Conservation (phyloP, 2,797 vertebrate genomes). For the Lutjanus campechanus region DNA sequence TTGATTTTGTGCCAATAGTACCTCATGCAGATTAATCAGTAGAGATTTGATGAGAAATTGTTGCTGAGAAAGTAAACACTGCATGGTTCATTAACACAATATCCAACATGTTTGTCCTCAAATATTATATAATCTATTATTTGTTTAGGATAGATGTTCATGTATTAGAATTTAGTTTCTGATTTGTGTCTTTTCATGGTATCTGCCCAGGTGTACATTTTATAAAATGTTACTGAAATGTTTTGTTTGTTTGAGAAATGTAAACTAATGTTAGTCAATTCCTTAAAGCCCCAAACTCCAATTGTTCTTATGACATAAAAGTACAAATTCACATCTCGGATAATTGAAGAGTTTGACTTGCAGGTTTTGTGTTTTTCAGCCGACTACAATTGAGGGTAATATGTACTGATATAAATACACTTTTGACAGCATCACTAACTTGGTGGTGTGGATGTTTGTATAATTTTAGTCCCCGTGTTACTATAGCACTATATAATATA, state of each 20-base stretch:
- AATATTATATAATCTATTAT: not conserved
- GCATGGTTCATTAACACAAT: not conserved
- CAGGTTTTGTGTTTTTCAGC: not conserved
- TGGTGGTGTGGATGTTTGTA: not conserved
- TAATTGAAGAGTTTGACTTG: not conserved
- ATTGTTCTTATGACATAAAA: not conserved
- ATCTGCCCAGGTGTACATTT: not conserved
- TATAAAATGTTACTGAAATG: not conserved
- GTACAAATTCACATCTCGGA: not conserved
- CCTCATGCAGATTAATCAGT: constrained; percentile 1
- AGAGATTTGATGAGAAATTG: not conserved
- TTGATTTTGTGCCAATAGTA: constrained; percentile 7
- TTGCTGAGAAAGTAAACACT: not conserved
- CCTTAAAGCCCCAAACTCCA: not conserved
- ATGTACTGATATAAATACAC: not conserved
- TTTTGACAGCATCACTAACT: not conserved
- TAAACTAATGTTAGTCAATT: not conserved
- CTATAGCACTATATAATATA: too few relatives aligned
- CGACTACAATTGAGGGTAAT: not conserved
- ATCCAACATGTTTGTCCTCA: not conserved
- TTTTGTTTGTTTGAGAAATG: not conserved
- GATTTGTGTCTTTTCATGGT: not conserved
- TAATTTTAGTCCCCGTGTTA: not conserved
- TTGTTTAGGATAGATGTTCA: not conserved
- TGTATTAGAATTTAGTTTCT: not conserved